Conservation (phyloP, 2,888 invertebrate species). For the Harmothoe impar region DNA sequence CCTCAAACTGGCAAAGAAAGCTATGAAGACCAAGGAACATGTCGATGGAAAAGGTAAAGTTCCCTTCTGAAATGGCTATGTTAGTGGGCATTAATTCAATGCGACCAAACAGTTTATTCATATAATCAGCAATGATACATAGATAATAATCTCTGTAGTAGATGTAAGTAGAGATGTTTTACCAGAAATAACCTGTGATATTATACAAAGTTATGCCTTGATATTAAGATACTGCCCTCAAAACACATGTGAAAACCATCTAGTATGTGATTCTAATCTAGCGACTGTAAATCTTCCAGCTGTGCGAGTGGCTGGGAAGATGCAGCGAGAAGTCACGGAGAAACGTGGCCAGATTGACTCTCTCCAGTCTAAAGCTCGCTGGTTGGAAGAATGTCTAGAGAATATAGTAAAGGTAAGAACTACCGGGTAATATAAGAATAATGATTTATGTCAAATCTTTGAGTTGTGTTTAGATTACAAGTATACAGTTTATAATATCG, state of each 20-base stretch:
- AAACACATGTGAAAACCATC: no score
- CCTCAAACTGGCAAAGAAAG: conserved; percentile 77
- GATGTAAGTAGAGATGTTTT: no score
- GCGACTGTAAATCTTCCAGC: conserved; percentile 70
- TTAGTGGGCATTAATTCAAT: no score
- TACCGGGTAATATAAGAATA: background rate
- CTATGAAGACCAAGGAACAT: conserved; percentile 77
- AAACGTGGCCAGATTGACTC: conserved; percentile 80
- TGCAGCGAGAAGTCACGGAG: conserved; percentile 81
- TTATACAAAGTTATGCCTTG: no score
- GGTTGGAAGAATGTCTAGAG: conserved; percentile 80
- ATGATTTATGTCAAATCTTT: background rate
- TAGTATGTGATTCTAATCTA: background rate
- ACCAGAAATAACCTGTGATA: no score
- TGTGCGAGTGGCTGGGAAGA: conserved; percentile 80
- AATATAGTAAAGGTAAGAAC: conserved; percentile 75
- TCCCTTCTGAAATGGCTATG: no score
- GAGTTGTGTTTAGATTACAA: background rate
- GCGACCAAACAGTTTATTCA: no score
- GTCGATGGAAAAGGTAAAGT: conserved; percentile 78
- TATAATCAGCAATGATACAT: no score
- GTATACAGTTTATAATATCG: background rate
- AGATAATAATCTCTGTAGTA: no score
- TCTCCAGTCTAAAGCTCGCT: conserved; percentile 76
- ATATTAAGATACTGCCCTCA: no score